Conservation (phyloP, 2,113 vertebrate species). For the Shinisaurus crocodilurus region DNA sequence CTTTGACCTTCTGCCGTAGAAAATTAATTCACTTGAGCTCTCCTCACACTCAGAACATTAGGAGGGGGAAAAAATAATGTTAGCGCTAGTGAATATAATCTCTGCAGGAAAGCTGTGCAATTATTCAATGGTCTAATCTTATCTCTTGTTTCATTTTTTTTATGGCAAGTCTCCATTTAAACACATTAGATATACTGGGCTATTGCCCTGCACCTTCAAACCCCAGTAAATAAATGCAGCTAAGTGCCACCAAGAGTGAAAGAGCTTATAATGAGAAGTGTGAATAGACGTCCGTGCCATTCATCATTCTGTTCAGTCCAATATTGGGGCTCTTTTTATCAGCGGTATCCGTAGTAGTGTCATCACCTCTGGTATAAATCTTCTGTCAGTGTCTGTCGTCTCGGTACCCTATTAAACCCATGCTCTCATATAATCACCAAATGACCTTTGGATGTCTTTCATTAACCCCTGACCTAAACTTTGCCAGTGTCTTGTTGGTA, state of each 20-base stretch:
- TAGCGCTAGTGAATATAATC: constrained; percentile 82
- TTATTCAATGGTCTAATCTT: constrained; percentile 82
- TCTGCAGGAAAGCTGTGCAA: constrained; percentile 79
- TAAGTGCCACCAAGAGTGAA: constrained; percentile 87
- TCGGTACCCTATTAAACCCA: constrained; percentile 87
- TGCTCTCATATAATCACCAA: constrained; percentile 87
- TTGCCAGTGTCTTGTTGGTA: constrained; percentile 84
- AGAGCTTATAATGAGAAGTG: constrained; percentile 90
- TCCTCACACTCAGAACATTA: constrained; percentile 73
- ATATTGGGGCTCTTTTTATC: constrained; percentile 93
- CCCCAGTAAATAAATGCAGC: constrained; percentile 79
- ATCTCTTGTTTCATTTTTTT: constrained; percentile 85
- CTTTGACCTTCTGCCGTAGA: constrained; percentile 82
- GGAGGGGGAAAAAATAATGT: constrained; percentile 75
- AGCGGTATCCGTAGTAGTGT: constrained; percentile 92
- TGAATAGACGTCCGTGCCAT: constrained; percentile 86
- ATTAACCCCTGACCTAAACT: constrained; percentile 93
- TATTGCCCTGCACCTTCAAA: constrained; percentile 74
- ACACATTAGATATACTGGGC: constrained; percentile 77
- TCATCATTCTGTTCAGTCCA: constrained; percentile 88
- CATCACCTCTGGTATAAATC: constrained; percentile 93
- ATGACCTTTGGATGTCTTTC: constrained; percentile 91
- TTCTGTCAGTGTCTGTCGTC: constrained; percentile 85
- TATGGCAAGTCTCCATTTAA: constrained; percentile 78
- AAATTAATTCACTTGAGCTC: constrained; percentile 83